Evolutionary conservation across 2,113 vertebrate genomes (phyloP), one percentile per base, ranked within the genome.

Genomic region (Rhabdornis inornatus): DNA sequence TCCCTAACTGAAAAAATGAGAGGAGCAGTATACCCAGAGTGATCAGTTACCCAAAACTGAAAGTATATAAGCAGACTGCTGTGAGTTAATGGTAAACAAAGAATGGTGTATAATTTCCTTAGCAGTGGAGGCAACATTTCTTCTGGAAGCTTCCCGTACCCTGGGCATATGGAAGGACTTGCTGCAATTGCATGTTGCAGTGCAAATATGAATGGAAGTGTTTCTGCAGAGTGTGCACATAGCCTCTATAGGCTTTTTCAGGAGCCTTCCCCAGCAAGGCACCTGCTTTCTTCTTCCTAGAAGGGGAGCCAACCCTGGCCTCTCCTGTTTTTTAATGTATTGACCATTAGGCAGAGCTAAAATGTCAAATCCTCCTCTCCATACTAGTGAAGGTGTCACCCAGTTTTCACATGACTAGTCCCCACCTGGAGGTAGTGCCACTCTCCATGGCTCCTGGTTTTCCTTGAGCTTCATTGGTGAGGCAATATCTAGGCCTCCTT

Each of bases 101-200:
- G 31, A 89, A 50, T 11, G 22, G 30, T 42, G n/a, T 68, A 50
- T 20, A 19, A 56, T 68, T 81, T 61, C 33, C 40, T 74, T 52
- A 44, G n/a, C 55, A 56, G 56, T 61, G 24, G 19, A 84, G 45
- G 31, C 50, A 78, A 22, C 1, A 0, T 15, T 2, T 83, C 39
- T 69, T 60, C 35, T 47, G 35, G 55, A 84, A 68, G 16, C 20
- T 59, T 68, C 35, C 22, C 15, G 60, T 44, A 56, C 53, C 8
- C 24, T 65, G 45, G n/a, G 3, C 15, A 21, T 40, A 4, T 12
- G 49, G 84, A 63, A 91, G n/a, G 24, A 76, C 49, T 81, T 81
- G 21, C 33, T 0, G 0, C 20, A 56, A 28, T 14, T 84, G 49
- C 44, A 24, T 12, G 9, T 27, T 55, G 30, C 17, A 70, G 44